Conservation (phyloP, 2,113 vertebrate species). For the Microtus oregoni region DNA sequence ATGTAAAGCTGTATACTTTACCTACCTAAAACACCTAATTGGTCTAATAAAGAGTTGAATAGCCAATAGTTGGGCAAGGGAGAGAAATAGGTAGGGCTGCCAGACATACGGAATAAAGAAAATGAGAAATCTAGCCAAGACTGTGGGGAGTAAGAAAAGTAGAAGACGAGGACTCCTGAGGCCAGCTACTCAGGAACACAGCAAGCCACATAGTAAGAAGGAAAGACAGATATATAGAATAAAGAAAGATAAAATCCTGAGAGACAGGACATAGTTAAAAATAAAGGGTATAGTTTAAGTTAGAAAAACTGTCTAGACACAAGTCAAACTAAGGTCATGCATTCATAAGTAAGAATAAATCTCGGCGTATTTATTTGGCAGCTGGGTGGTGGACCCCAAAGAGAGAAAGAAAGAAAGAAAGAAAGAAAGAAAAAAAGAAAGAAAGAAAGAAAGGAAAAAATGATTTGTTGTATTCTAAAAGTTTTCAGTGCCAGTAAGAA, state of each 20-base stretch:
- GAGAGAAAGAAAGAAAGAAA: too few species aligned
- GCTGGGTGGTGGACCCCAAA: too few species aligned
- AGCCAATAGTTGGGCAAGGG: neutral
- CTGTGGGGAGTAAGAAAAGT: too few species aligned
- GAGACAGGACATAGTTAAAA: neutral
- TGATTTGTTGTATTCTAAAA: neutral
- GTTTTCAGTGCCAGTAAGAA: neutral
- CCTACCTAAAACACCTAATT: neutral
- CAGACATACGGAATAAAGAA: neutral
- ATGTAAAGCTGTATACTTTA: too few species aligned
- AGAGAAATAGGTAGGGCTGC: neutral
- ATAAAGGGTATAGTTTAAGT: neutral
- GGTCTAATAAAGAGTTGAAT: neutral
- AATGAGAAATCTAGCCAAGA: neutral
- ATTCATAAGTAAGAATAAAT: neutral
- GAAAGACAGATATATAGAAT: neutral
- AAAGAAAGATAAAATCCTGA: neutral
- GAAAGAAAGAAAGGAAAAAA: too few species aligned
- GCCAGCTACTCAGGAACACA: neutral
- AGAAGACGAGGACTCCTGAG: neutral
- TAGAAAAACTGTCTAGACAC: too few species aligned
- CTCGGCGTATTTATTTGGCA: too few species aligned
- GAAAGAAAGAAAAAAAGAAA: too few species aligned
- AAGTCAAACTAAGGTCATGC: neutral
- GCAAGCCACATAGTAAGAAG: neutral